Evolutionary conservation across 2,888 invertebrate genomes (phyloP), one percentile per base, ranked within the genome.

Genomic region (Mechanitis mazaeus): DNA sequence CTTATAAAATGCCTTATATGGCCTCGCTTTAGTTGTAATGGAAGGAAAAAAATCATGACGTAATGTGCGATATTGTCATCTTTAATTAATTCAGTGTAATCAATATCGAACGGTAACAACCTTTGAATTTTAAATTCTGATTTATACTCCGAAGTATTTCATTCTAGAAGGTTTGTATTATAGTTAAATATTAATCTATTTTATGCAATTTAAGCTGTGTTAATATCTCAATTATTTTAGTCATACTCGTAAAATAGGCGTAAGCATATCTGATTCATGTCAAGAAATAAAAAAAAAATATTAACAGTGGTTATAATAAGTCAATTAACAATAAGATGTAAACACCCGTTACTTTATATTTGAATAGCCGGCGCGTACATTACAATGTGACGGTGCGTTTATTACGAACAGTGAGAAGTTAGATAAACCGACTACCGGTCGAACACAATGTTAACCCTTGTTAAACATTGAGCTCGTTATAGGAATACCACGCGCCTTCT

Each of bases 381-480:
- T 78, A 81, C 80, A 80, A 76, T 82, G 77, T 75, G 71, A 72
- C 71, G 71, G 72, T 79, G 78, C 77, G 78, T 84, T 87, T 78
- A 80, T 81, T 80, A 83, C 83, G 84, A 85, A 76, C 76, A 75
- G 72, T 75, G 70, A 80, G 85, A 86, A 75, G 72, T 74, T 70
- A 80, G 85, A 87, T 87, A 87, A 86, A 80, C 71, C 71, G 64
- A 80, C 81, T 83, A 74, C 83, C 85, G 86, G 83, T 80, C 70
- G 68, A 59, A 66, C 66, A 87, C 81, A 87, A 77, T 78, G 76
- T 77, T 68, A 69, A 73, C 72, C 84, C 77, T 86, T 87, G 87
- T 87, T 75, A 68, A 67, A 59, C 20, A 7, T 20, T 65, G 35
- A 69, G 71, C 73, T 72, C 69, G 71, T 73, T 67, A 67, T 59